Base-by-base conservation (phyloP, 64 coral and sea anemone genomes). In the Catalaphyllia jardinei region DNA sequence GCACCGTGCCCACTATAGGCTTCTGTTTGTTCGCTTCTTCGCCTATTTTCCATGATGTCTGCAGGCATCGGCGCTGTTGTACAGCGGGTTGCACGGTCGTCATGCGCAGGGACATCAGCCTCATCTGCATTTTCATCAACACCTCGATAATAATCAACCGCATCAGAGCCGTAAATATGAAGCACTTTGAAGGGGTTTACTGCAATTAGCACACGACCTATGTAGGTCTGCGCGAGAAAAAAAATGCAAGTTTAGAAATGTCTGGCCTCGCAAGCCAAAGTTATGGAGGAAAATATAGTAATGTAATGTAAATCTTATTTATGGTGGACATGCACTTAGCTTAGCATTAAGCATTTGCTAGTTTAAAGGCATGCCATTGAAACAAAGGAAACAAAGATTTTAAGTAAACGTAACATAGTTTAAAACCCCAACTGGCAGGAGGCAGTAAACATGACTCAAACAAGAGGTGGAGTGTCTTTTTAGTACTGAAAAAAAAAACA, bases 111-210 rank as follows among this genome's bases (percentile, higher is more conserved):
- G 2, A 90, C 76, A 9, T 88, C 74, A 14, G 94, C 82, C 2
- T 92, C 88, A 17, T 94, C 78, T 28, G 83, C 20, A 15, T 73
- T 67, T 29, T 88, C 54, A 2, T 77, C 59, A 24, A 54, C 29
- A 33, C 83, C 74, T 16, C 72, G 67, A 30, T 98, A 98, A 4
- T 92, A 88, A 65, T 92, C 65, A 17, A 92, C 82, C 17, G 90
- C 91, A 73, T 90, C 88, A 22, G 79, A 75, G 28, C 91, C 96
- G 38, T 98, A 98, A 19, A 95, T 93, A 16, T 86, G 17, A 22
- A 98, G 80, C 7, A 38, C 62, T 69, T 98, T 98, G 29, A 98
- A 98, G 4, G 96, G 96, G 42, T 98, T 98, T 8, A 98, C 90
- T 9, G 96, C 92, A 54, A 98, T 98, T 52, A 98, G 72, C 42